Base-by-base conservation (phyloP, 2,113 vertebrate species). In the Caloenas nicobarica region DNA sequence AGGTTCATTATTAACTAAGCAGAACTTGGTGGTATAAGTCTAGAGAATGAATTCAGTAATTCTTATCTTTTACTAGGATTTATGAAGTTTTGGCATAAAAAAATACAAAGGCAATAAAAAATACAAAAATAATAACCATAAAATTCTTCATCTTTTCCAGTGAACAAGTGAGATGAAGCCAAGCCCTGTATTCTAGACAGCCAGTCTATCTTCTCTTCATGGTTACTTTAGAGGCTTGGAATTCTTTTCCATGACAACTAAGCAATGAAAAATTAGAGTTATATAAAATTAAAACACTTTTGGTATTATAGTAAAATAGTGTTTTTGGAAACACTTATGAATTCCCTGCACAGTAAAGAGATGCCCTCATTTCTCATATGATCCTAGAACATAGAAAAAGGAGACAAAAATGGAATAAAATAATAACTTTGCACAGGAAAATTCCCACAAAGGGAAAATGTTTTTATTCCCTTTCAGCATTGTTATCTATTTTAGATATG, bases 251-350 rank as follows among this genome's bases (percentile, higher is more conserved):
- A 36, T 89, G 22, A 54, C 48, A 33, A 11, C 65, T 88, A 74
- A 69, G 40, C 38, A 85, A 58, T 68, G 40, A 92, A 82, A 86
- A 87, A 86, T 62, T 78, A 70, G 11, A 11, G 9, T 53, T 60
- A 81, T 51, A 65, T 42, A 88, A 93, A 96, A 86, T 76, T 48
- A 74, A 88, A 56, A 58, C 29, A 54, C 23, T 85, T 88, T 26
- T 54, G 44, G 7, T 81, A 54, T 91, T 88, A 72, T 70, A 25
- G 78, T 60, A 74, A 94, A 85, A 74, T 5, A 73, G 36, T 88
- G 90, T 86, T 93, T 94, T 94, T 72, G 36, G 86, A 81, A 95
- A 70, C 13, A 46, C 11, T 88, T 11, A 72, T 78, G 28, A 89
- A 83, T 90, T 84, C 70, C 25, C 48, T 77, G 26, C 57, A 81